Percentiles rank a stretch among this genome's conserved stretches.
Evolutionary conservation across 1,140 invertebrate species (phyloP).

Genomic region (Bombus terrestris): DNA sequence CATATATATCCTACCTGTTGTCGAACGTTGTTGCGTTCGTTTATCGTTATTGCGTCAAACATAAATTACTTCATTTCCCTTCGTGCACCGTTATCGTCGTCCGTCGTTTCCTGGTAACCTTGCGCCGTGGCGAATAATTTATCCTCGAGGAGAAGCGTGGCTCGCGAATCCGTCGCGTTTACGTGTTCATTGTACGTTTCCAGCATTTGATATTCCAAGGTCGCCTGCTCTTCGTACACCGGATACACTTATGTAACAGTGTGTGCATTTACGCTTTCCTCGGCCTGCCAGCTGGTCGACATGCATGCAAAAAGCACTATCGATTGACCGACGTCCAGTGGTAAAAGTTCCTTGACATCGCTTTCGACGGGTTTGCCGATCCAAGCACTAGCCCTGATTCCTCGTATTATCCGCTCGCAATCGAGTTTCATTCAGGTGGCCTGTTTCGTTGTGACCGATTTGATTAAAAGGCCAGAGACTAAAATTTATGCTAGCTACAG

Average conservation of each 20-base stretch:
- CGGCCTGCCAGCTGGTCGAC: slow-evolving; percentile 13
- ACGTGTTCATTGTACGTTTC: slow-evolving; percentile 50
- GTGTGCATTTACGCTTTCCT: slow-evolving; percentile 49
- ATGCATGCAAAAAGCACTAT: slow-evolving; percentile 38
- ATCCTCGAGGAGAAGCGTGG: background rate
- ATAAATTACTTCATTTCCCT: background rate
- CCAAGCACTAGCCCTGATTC: background rate
- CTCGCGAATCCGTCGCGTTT: slow-evolving; percentile 27
- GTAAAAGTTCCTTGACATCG: slow-evolving; percentile 47
- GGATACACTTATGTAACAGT: slow-evolving; percentile 63
- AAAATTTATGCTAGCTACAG: background rate
- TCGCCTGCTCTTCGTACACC: slow-evolving; percentile 43
- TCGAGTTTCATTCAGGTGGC: background rate
- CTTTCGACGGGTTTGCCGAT: slow-evolving; percentile 3
- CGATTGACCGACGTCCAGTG: slow-evolving; percentile 28
- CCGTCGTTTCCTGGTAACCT: background rate
- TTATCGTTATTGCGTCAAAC: background rate
- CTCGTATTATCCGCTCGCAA: background rate
- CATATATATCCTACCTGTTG: no score
- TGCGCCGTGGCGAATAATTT: slow-evolving; percentile 15
- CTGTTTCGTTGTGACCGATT: background rate
- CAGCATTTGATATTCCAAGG: slow-evolving; percentile 57
- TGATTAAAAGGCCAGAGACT: background rate
- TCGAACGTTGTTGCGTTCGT: background rate
- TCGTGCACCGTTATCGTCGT: background rate